These are phyloP conservation scores for Amblyraja radiata DNA, from an alignment of 2,797 vertebrate genomes.

Conservation along the genomic window DNA sequence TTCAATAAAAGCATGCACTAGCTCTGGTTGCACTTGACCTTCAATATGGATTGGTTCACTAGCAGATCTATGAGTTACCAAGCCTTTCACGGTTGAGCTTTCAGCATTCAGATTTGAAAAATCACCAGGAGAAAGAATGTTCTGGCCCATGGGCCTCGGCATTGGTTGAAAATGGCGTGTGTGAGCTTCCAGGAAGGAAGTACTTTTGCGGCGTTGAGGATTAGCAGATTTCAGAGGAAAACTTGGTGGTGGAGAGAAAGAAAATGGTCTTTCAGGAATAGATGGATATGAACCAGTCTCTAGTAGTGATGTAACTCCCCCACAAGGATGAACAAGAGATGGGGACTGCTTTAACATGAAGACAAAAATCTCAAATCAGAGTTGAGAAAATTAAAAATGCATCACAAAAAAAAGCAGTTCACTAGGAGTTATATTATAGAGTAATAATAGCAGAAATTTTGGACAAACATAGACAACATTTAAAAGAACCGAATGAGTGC, in stretches of 20 bases:
- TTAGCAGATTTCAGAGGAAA: constrained; percentile 79
- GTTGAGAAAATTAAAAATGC: constrained; percentile 28
- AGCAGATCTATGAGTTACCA: constrained; percentile 59
- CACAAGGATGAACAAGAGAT: constrained; percentile 78
- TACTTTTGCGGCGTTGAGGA: constrained; percentile 91
- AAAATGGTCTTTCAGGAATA: constrained; percentile 86
- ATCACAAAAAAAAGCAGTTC: constrained; percentile 23
- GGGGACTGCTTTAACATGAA: constrained; percentile 91
- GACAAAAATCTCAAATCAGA: constrained; percentile 60
- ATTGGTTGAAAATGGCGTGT: constrained; percentile 82
- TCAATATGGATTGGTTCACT: constrained; percentile 71
- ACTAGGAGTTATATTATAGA: constrained; percentile 19
- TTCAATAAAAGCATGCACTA: constrained; percentile 62
- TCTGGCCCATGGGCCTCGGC: constrained; percentile 76
- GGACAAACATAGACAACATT: constrained; percentile 41
- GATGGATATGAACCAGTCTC: constrained; percentile 85
- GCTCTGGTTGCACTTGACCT: constrained; percentile 53
- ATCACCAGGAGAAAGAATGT: constrained; percentile 72
- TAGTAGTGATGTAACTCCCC: constrained; percentile 72
- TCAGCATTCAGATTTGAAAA: constrained; percentile 62
- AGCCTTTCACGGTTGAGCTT: constrained; percentile 62
- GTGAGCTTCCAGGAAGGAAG: constrained; percentile 92
- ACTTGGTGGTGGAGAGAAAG: constrained; percentile 80
- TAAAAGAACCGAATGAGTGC: constrained; percentile 40
- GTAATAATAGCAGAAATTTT: constrained; percentile 38